These are phyloP conservation scores for Coenonympha arcania DNA, from an alignment of 2,888 invertebrate genomes.

Conservation along the genomic window DNA sequence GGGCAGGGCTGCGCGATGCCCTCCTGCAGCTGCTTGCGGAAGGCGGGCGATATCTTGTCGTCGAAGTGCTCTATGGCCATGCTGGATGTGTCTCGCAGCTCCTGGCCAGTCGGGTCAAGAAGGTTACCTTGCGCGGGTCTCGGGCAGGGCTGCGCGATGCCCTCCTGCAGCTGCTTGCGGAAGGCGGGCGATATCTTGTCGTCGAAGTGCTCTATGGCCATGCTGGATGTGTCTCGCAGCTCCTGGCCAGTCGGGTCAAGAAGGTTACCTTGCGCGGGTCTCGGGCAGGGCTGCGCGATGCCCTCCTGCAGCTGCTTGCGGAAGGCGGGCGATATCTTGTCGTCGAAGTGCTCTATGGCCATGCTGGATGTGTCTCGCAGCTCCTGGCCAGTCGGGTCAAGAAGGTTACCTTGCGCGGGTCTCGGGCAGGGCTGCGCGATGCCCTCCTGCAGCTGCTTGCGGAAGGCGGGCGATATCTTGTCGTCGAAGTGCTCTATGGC, in stretches of 20 bases:
- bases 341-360: slow-evolving; percentile 97
- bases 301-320: slow-evolving; percentile 52
- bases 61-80: slow-evolving; percentile 98
- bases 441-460: slow-evolving; percentile 51
- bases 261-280: slow-evolving; percentile 41
- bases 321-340: slow-evolving; percentile 78
- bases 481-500: slow-evolving; percentile 98
- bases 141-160: slow-evolving; percentile 35
- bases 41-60: slow-evolving; percentile 80
- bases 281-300: slow-evolving; percentile 34
- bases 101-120: no score
- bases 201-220: slow-evolving; percentile 97
- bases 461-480: slow-evolving; percentile 76
- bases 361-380: no score
- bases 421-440: slow-evolving; percentile 37
- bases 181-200: slow-evolving; percentile 81
- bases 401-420: slow-evolving; percentile 40
- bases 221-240: no score
- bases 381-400: no score
- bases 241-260: no score
- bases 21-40: slow-evolving; percentile 52
- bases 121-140: slow-evolving; percentile 41
- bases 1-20: slow-evolving; percentile 37
- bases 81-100: no score
- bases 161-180: slow-evolving; percentile 51